Evolutionary conservation across 2,113 vertebrate genomes (phyloP).

Genomic region (Excalfactoria chinensis): DNA sequence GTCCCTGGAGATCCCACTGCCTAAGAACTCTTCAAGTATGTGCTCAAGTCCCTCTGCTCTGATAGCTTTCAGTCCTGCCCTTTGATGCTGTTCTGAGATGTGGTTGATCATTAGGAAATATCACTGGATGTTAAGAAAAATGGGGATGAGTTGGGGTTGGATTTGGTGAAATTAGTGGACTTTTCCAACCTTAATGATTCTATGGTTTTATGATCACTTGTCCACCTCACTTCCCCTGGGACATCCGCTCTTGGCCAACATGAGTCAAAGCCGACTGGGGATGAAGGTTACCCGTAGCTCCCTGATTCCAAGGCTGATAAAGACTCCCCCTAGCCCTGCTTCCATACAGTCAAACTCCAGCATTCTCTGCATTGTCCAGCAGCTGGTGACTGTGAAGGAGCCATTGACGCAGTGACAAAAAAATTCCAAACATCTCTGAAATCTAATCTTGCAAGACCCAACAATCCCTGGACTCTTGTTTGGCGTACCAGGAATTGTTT

Average conservation of each 20-base stretch:
- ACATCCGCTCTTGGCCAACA: not conserved
- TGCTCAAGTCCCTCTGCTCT: not conserved
- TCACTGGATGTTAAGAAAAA: too few species aligned
- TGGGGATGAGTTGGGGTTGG: too few species aligned
- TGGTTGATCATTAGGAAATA: too few species aligned
- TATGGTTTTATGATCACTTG: not conserved
- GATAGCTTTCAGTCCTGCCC: accelerated
- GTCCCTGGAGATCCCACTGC: not conserved
- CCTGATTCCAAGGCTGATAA: not conserved
- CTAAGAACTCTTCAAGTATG: not conserved
- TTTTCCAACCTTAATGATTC: too few species aligned
- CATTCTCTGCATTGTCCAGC: not conserved
- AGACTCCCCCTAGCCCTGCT: not conserved
- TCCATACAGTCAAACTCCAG: not conserved
- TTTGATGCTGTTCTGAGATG: accelerated
- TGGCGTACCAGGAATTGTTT: not conserved
- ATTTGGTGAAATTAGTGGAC: too few species aligned
- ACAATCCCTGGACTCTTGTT: not conserved
- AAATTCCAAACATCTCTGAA: accelerated
- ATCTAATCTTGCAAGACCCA: not conserved
- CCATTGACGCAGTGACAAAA: not conserved
- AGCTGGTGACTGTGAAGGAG: not conserved
- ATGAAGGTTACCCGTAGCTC: not conserved
- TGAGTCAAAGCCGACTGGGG: not conserved
- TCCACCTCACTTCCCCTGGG: not conserved